Percentiles rank a stretch among this genome's conserved stretches.
phyloP scores from a whole-genome alignment of 2,113 vertebrate genomes.

The Spea bombifrons region DNA sequence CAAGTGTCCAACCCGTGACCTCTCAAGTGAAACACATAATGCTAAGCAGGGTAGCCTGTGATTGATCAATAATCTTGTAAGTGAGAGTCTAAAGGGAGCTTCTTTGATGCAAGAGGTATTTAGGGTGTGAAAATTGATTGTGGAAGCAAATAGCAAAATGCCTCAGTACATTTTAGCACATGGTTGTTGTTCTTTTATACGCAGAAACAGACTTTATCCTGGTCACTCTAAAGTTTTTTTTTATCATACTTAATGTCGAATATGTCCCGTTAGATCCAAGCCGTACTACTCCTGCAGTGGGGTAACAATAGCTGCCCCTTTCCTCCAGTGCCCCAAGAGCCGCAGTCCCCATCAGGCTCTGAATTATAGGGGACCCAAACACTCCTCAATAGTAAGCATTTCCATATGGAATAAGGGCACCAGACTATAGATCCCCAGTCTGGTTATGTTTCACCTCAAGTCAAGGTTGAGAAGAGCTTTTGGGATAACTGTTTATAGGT shows the following conservation, averaged over 20 bases:
- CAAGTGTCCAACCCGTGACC: conserved; percentile 54
- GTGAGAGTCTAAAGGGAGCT: conserved; percentile 59
- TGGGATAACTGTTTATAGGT: too few relatives aligned
- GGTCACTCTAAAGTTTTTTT: background rate
- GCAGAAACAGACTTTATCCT: background rate
- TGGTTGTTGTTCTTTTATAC: conserved; percentile 1
- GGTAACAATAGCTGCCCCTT: too few relatives aligned
- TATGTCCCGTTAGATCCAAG: too few relatives aligned
- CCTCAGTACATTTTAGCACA: conserved; percentile 33
- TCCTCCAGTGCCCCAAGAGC: too few relatives aligned
- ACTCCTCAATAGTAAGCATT: too few relatives aligned
- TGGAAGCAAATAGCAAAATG: conserved; percentile 51
- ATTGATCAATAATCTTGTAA: conserved; percentile 58
- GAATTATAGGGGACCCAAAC: too few relatives aligned
- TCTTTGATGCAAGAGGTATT: conserved; percentile 59
- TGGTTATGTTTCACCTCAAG: too few relatives aligned
- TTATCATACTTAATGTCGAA: background rate
- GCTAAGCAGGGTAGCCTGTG: conserved; percentile 61
- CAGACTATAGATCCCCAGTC: too few relatives aligned
- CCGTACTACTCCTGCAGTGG: too few relatives aligned
- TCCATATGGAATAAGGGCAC: too few relatives aligned
- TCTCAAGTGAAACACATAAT: conserved; percentile 55
- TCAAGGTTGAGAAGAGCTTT: too few relatives aligned
- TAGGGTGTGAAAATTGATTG: conserved; percentile 56
- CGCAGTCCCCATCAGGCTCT: too few relatives aligned